Conservation (phyloP, 2,797 vertebrate genomes). For the Catostomus latipinnis region DNA sequence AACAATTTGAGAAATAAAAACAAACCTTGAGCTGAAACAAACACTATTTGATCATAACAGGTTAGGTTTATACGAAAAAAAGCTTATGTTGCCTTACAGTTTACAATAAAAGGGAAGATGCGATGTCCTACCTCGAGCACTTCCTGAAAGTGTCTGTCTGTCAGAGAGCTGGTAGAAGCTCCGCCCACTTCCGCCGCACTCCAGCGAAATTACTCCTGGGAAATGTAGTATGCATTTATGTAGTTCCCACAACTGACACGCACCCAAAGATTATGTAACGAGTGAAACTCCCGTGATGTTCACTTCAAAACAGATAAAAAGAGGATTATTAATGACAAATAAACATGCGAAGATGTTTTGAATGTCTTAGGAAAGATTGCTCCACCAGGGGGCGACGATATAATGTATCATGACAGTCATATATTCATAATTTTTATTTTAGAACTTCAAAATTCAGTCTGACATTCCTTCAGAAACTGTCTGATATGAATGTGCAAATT, state of each 20-base stretch:
- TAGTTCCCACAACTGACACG: neutral
- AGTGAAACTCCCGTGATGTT: too few relatives aligned
- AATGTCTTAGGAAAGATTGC: too few relatives aligned
- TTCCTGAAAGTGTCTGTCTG: constrained; percentile 61
- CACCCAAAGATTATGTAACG: neutral
- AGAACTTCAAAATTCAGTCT: too few relatives aligned
- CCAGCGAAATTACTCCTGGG: constrained; percentile 36
- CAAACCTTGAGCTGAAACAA: neutral
- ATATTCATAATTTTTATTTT: too few relatives aligned
- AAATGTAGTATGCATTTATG: constrained; percentile 19
- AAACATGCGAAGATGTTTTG: neutral
- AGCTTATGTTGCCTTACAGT: neutral
- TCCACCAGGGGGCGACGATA: constrained; percentile 9
- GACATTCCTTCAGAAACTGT: neutral
- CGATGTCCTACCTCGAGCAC: constrained; percentile 52
- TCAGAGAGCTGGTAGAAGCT: constrained; percentile 33
- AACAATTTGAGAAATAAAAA: neutral
- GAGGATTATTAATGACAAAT: neutral
- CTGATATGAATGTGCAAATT: too few relatives aligned
- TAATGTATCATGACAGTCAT: neutral
- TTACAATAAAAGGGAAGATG: constrained; percentile 25
- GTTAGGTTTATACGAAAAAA: neutral
- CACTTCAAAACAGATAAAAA: neutral
- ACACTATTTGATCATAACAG: neutral
- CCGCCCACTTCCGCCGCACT: constrained; percentile 36